Evolutionary conservation across 2,113 vertebrate species (phyloP), one percentile per base, ranked within the genome.

Genomic region (Orthonyx spaldingii): DNA sequence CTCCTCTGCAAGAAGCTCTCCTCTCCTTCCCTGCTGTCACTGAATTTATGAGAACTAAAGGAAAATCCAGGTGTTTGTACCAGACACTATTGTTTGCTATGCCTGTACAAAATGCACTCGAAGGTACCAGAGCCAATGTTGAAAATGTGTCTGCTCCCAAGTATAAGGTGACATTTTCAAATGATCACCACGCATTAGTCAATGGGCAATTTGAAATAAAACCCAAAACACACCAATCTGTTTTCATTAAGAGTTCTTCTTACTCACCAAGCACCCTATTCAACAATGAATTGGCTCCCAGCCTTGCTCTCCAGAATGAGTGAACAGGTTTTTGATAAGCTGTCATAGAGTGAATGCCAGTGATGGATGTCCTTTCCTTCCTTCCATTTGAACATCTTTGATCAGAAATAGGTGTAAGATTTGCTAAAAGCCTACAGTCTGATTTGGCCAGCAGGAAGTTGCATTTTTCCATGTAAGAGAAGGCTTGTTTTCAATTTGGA

Each of bases 161-260:
- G 16, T 15, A 28, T 21, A 79, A 63, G 33, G 16, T 35, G 71
- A 69, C 0, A 2, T 69, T 76, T 89, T 52, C 30, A 86, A 33
- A 68, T 23, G 18, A 37, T 64, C 24, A 17, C 12, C 41, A 72
- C 9, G 4, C 7, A 16, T 50, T 18, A 39, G 8, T 69, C 9
- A 83, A 33, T 8, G 11, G 19, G 10, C 7, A 66, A 11, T 46
- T 49, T 16, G 26, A 33, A 66, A 90, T 74, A 57, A 53, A 57
- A 0, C 1, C 16, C 3, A 39, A 28, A 75, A 2, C 16, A 46
- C 16, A 47, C 13, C 11, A 20, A 39, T 12, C 15, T 60, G 11
- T 44, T 78, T 82, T 53, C 37, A 13, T 50, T 26, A 66, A 49
- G 11, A 63, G 26, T 5, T 46, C 44, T 60, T 65, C 39, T 39